Evolutionary conservation across 2,888 invertebrate genomes (phyloP), one percentile per base, ranked within the genome.

Genomic region (Cenopis cana): DNA sequence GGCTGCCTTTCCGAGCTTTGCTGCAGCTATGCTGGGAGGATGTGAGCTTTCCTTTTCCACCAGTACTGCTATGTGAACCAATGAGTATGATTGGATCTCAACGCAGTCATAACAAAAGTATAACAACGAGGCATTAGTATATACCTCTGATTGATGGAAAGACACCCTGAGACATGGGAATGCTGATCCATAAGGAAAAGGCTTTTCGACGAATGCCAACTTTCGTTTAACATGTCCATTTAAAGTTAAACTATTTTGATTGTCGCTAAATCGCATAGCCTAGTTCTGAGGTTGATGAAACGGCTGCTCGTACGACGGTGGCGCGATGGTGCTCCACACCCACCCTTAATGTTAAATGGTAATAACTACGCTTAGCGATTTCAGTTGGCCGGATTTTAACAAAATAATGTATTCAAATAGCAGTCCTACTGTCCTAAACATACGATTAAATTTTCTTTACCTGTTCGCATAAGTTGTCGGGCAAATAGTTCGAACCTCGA

Each of bases 231-330:
- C 29, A n/a, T 29, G 55, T 6, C 55, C 55, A 29, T 55, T n/a
- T 29, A 55, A 24, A 29, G 55, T 55, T 14, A n/a, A 29, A 55
- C 55, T 55, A 55, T 55, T 55, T 55, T 55, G 55, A 55, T 55
- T 55, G 55, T 24, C 14, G 29, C n/a, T 55, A 8, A 29, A 55
- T 29, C 55, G 55, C 14, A 8, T 20, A 56, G n/a, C 56, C 67
- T 67, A 57, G 57, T 67, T 56, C 11, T 12, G 24, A 29, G 24
- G 52, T 17, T 65, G 64, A 54, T 65, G 64, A 54, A 65, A 65
- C 64, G 36, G 50, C 46, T 67, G 50, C 46, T 67, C 49, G 57
- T 57, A 57, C 50, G 67, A 67, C 56, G 33, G 49, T 67, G 49
- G 67, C 49, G 57, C 57, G 57, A 57, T 18, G 4, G 5, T 18